Conservation (phyloP, 2,113 vertebrate species). For the Campylorhamphus procurvoides region DNA sequence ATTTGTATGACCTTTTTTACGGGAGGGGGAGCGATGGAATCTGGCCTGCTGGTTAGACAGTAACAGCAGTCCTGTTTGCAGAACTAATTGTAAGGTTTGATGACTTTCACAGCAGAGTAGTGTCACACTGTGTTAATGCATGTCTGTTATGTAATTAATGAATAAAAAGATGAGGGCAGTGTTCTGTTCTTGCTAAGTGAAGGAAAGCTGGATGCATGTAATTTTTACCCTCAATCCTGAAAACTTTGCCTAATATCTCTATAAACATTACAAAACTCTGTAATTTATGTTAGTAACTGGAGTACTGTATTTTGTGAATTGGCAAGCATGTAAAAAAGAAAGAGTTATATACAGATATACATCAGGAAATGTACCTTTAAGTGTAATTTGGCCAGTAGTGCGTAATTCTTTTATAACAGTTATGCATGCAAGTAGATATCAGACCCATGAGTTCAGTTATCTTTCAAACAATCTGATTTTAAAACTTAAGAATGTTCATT, state of each 20-base stretch:
- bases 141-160: background rate
- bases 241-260: background rate
- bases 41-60: background rate
- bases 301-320: background rate
- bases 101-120: background rate
- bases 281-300: background rate
- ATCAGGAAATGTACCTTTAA: background rate
- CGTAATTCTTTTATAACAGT: background rate
- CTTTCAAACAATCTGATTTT: background rate
- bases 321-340: background rate
- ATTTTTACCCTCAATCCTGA: background rate
- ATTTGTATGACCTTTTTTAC: background rate
- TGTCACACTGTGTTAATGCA: background rate
- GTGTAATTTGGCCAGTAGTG: background rate
- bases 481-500: background rate
- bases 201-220: background rate
- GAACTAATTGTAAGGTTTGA: background rate
- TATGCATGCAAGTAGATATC: background rate
- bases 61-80: background rate
- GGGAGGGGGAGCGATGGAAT: accelerated
- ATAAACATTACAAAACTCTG: background rate
- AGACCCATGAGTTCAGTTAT: background rate
- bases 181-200: background rate
- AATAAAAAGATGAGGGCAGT: background rate
- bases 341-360: background rate